phyloP scores from a whole-genome alignment of 2,797 vertebrate genomes.

The Benthosema pterotum region DNA sequence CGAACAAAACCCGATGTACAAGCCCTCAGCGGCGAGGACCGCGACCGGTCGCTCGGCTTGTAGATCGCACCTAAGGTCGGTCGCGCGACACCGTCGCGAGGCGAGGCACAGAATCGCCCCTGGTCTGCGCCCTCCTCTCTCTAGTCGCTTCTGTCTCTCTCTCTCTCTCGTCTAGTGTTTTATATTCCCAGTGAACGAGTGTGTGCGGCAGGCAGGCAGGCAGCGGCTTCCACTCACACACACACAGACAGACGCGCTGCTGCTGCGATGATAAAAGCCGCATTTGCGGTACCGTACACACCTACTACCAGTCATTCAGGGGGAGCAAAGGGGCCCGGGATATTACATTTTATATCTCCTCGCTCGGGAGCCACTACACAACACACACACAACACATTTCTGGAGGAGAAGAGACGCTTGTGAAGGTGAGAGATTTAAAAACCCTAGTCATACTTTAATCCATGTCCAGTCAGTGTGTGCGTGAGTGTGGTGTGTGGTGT shows the following conservation, averaged over 20 bases:
- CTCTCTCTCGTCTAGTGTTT: too few relatives aligned
- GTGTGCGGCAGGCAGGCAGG: slow-evolving; percentile 15
- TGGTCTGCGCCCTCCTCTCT: slow-evolving; percentile 65
- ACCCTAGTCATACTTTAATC: slow-evolving; percentile 60
- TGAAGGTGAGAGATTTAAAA: slow-evolving; percentile 78
- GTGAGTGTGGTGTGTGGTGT: too few relatives aligned
- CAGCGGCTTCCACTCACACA: slow-evolving; percentile 66
- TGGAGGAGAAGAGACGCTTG: slow-evolving; percentile 60
- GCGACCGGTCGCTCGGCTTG: too few relatives aligned
- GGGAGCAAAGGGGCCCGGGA: slow-evolving; percentile 52
- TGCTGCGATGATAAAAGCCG: slow-evolving; percentile 84
- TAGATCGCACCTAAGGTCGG: too few relatives aligned
- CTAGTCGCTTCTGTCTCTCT: slow-evolving; percentile 57
- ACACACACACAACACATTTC: slow-evolving; percentile 44
- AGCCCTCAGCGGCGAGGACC: too few relatives aligned
- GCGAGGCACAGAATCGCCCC: slow-evolving; percentile 28
- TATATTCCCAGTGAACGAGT: slow-evolving; percentile 77
- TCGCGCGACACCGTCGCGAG: too few relatives aligned
- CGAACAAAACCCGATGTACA: too few relatives aligned
- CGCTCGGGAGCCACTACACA: slow-evolving; percentile 49
- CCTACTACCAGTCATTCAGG: slow-evolving; percentile 55
- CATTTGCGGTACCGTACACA: slow-evolving; percentile 79
- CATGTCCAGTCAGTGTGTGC: slow-evolving; percentile 27
- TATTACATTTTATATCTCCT: slow-evolving; percentile 45
- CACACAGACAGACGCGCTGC: slow-evolving; percentile 50